Percentiles rank a stretch among this genome's conserved stretches.
Evolutionary conservation across 2,113 vertebrate species (phyloP).

Genomic region (Ellobius talpinus): DNA sequence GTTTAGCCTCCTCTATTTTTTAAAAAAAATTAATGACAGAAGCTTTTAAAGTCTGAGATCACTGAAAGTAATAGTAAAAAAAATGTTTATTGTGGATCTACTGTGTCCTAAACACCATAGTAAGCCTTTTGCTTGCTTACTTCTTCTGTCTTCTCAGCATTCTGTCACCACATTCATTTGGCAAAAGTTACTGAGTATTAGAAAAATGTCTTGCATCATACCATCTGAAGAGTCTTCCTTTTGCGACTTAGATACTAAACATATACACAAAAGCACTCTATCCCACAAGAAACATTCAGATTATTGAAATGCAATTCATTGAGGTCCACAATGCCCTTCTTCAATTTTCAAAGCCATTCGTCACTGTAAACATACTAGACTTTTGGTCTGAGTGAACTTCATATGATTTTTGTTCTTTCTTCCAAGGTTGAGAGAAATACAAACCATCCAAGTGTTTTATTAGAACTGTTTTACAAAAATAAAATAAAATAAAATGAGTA

Average conservation of each 20-base stretch:
- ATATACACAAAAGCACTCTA: neutral
- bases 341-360: neutral
- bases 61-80: neutral
- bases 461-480: neutral
- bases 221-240: neutral
- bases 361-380: neutral
- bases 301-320: neutral
- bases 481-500: no score
- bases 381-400: neutral
- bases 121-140: neutral
- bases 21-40: neutral
- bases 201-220: neutral
- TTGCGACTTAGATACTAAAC: neutral
- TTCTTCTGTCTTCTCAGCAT: neutral
- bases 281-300: neutral
- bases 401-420: neutral
- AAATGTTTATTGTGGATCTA: neutral
- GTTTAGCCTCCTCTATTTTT: neutral
- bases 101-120: neutral
- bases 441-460: neutral
- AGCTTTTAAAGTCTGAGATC: neutral
- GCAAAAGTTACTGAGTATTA: neutral
- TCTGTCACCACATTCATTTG: slow-evolving; percentile 23
- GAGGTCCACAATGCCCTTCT: neutral
- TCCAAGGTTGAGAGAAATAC: neutral